Evolutionary conservation across 2,888 invertebrate genomes (phyloP).

Genomic region (Notodonta ziczac): DNA sequence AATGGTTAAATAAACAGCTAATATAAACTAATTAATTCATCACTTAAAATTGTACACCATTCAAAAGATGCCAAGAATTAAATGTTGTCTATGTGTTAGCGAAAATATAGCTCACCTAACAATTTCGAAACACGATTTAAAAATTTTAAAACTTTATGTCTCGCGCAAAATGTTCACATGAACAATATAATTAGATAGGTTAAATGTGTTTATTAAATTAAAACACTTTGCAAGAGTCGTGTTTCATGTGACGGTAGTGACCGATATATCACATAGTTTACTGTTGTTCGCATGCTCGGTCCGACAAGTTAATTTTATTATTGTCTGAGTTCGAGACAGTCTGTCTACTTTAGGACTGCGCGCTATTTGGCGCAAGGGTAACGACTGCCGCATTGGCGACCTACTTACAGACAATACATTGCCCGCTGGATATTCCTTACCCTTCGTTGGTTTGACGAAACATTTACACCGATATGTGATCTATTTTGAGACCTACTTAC

Average conservation of each 20-base stretch:
- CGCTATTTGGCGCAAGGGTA: constrained; percentile 29
- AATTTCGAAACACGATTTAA: constrained; percentile 5
- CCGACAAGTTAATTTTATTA: constrained; percentile 45
- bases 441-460: too few species aligned
- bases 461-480: too few species aligned
- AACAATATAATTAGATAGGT: constrained; percentile 17
- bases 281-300: constrained; percentile 41
- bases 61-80: too few species aligned
- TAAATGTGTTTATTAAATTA: constrained; percentile 24
- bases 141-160: neutral
- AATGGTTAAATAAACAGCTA: too few species aligned
- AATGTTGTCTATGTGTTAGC: too few species aligned
- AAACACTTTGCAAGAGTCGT: constrained; percentile 34
- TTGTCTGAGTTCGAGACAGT: constrained; percentile 34
- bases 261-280: constrained; percentile 54
- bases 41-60: too few species aligned
- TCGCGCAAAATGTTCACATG: neutral
- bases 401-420: constrained; percentile 15
- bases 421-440: neutral
- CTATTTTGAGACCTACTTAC: too few species aligned
- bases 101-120: too few species aligned
- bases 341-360: constrained; percentile 36
- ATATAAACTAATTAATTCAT: too few species aligned
- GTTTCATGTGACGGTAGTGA: constrained; percentile 35
- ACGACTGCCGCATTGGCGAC: constrained; percentile 37